These are phyloP conservation scores for Sebastes variabilis DNA, from an alignment of 2,797 vertebrate genomes.

Conservation along the genomic window DNA sequence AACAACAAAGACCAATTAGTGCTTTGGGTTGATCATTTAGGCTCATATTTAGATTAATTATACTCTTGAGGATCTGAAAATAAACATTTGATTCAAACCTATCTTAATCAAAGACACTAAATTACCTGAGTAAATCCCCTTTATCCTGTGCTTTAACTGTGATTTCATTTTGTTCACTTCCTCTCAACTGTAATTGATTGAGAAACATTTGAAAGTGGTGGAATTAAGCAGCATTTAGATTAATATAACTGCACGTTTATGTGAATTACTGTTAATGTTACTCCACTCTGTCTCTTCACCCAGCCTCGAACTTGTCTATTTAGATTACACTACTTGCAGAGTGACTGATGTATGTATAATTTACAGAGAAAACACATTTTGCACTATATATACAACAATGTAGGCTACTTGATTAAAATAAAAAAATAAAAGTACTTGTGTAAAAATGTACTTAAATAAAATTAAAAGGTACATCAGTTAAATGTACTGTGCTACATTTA, in stretches of 20 bases:
- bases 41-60: slow-evolving; percentile 73
- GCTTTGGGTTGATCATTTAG: slow-evolving; percentile 65
- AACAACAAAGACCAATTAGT: slow-evolving; percentile 76
- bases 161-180: slow-evolving; percentile 35
- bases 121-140: slow-evolving; percentile 66
- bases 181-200: slow-evolving; percentile 25
- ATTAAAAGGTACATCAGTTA: background rate
- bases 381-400: background rate
- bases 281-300: background rate
- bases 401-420: background rate
- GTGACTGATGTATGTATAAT: background rate
- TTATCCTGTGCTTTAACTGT: slow-evolving; percentile 48
- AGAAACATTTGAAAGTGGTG: slow-evolving; percentile 11
- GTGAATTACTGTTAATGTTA: background rate
- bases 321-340: background rate
- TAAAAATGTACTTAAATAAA: background rate
- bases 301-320: background rate
- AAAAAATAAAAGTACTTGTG: background rate
- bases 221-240: slow-evolving; percentile 1
- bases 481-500: background rate
- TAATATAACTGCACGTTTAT: background rate
- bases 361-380: background rate
- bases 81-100: slow-evolving; percentile 65
- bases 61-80: slow-evolving; percentile 62
- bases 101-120: slow-evolving; percentile 64